phyloP scores from a whole-genome alignment of 1,140 invertebrate genomes.

The Tetramorium alpestre region DNA sequence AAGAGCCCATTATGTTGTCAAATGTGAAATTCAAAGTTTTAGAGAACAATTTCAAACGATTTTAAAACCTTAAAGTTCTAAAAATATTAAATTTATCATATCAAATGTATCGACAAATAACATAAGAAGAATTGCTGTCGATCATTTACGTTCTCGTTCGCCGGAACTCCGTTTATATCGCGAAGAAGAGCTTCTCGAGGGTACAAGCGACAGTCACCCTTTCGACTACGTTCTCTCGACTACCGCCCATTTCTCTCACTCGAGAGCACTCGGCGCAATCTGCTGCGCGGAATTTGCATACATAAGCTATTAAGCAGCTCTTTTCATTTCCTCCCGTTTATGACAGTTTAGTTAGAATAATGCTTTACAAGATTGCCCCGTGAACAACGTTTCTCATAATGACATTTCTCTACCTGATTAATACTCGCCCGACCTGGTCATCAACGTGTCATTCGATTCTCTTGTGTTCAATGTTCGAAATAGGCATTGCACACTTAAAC shows the following conservation, averaged over 20 bases:
- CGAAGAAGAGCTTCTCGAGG: slow-evolving; percentile 74
- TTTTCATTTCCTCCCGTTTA: slow-evolving; percentile 87
- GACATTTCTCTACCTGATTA: slow-evolving; percentile 83
- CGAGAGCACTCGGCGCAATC: slow-evolving; percentile 83
- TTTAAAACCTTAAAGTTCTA: too few relatives aligned
- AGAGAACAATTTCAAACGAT: background rate
- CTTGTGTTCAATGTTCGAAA: background rate
- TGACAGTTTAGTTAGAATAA: slow-evolving; percentile 86
- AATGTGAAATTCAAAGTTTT: background rate
- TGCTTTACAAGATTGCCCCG: slow-evolving; percentile 84
- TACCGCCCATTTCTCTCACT: slow-evolving; percentile 75
- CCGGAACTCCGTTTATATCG: slow-evolving; percentile 35
- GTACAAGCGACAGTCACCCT: slow-evolving; percentile 78
- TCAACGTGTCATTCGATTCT: slow-evolving; percentile 24
- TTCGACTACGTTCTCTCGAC: slow-evolving; percentile 80
- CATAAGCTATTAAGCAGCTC: slow-evolving; percentile 86
- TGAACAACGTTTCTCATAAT: slow-evolving; percentile 79
- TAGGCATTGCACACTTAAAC: too few relatives aligned
- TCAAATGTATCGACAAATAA: slow-evolving; percentile 8
- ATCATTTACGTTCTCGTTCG: slow-evolving; percentile 9
- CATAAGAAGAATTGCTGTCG: background rate
- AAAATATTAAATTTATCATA: background rate
- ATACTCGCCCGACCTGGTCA: slow-evolving; percentile 75
- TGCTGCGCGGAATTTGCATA: slow-evolving; percentile 85
- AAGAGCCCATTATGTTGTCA: background rate